phyloP scores from a whole-genome alignment of 2,113 vertebrate species.

The Chelonoidis abingdonii region DNA sequence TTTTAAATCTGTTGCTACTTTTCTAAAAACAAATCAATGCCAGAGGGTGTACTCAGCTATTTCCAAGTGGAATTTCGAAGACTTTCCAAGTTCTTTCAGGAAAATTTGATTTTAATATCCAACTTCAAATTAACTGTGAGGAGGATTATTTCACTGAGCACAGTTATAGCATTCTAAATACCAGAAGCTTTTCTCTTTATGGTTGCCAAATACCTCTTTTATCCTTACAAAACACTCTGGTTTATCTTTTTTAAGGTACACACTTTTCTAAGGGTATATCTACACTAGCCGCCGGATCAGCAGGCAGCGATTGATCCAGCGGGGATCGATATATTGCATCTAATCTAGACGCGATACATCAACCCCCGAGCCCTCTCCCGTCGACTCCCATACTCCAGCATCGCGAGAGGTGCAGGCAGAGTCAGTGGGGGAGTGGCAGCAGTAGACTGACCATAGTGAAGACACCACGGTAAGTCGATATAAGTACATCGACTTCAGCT shows the following conservation, averaged over 20 bases:
- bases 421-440: too few relatives aligned
- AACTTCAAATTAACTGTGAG: background rate
- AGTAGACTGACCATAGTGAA: too few relatives aligned
- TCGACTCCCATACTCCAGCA: too few relatives aligned
- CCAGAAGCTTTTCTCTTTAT: accelerated
- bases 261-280: too few relatives aligned
- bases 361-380: too few relatives aligned
- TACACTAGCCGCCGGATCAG: too few relatives aligned
- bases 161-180: background rate
- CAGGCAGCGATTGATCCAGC: too few relatives aligned
- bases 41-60: slow-evolving; percentile 9
- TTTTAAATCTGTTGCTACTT: slow-evolving; percentile 40
- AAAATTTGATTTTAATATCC: background rate
- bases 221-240: background rate
- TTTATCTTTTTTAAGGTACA: accelerated
- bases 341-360: too few relatives aligned
- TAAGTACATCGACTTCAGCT: too few relatives aligned
- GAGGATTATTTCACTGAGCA: background rate
- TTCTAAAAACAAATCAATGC: background rate
- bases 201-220: accelerated
- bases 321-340: too few relatives aligned
- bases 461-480: too few relatives aligned
- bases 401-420: too few relatives aligned
- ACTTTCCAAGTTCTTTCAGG: background rate
- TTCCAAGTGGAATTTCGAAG: slow-evolving; percentile 32